phyloP scores from a whole-genome alignment of 2,888 invertebrate species.

The Ctenicera cuprea region DNA sequence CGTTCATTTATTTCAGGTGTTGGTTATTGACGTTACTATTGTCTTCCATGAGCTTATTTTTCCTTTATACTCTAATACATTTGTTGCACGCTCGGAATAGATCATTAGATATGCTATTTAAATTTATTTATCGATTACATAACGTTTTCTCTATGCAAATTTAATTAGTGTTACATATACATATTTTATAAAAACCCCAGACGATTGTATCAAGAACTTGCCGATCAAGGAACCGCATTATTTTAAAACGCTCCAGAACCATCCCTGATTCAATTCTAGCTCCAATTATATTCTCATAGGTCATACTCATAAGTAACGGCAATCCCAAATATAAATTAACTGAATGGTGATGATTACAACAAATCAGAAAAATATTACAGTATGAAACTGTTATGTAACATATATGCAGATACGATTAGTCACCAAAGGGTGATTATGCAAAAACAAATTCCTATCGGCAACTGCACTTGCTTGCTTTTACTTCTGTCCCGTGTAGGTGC shows the following conservation, averaged over 20 bases:
- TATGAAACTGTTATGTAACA: constrained; percentile 9
- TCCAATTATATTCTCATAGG: too few species aligned
- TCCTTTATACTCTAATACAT: constrained; percentile 10
- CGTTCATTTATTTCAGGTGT: constrained; percentile 34
- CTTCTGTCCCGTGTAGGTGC: constrained; percentile 20
- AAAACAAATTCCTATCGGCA: constrained; percentile 26
- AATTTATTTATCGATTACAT: constrained; percentile 11
- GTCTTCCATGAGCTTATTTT: constrained; percentile 22
- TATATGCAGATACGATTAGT: constrained; percentile 21
- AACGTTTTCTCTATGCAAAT: constrained; percentile 16
- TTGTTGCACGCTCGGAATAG: not conserved
- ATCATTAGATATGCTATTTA: constrained; percentile 6
- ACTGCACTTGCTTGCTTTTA: constrained; percentile 28
- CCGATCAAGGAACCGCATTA: not conserved
- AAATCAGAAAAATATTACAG: not conserved
- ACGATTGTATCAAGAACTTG: too few species aligned
- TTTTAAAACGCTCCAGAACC: too few species aligned
- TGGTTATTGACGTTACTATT: constrained; percentile 28
- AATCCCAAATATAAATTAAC: too few species aligned
- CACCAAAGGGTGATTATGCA: constrained; percentile 27
- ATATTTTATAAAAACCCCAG: not conserved
- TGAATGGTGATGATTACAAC: not conserved
- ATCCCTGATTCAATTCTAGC: too few species aligned
- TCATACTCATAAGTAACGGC: too few species aligned
- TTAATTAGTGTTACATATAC: constrained; percentile 16